These are phyloP conservation scores for Drosophila nasuta DNA, from an alignment of 1,140 invertebrate genomes.

Conservation along the genomic window DNA sequence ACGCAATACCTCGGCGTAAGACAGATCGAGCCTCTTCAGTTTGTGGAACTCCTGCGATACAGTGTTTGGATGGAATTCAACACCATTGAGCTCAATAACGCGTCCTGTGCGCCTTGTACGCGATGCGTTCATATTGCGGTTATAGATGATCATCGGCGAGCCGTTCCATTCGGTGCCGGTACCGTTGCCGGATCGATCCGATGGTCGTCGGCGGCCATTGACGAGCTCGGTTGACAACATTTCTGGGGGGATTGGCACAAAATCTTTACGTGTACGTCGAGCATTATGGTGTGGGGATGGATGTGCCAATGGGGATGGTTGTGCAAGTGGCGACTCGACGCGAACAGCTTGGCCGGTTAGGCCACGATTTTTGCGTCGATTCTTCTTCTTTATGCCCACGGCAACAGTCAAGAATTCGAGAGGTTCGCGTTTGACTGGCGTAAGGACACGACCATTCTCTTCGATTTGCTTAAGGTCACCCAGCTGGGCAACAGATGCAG, in stretches of 20 bases:
- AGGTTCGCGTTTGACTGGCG: slow-evolving; percentile 88
- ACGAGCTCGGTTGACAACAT: slow-evolving; percentile 61
- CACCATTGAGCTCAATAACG: slow-evolving; percentile 71
- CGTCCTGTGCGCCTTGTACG: slow-evolving; percentile 47
- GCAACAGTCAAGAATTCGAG: slow-evolving; percentile 88
- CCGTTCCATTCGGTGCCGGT: slow-evolving; percentile 90
- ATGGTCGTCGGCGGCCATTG: slow-evolving; percentile 14
- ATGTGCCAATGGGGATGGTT: slow-evolving; percentile 85
- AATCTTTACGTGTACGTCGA: slow-evolving; percentile 86
- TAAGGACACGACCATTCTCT: slow-evolving; percentile 85
- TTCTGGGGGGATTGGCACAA: slow-evolving; percentile 85
- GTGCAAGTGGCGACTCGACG: slow-evolving; percentile 87
- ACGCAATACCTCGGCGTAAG: slow-evolving; percentile 92
- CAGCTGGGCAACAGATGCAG: slow-evolving; percentile 37
- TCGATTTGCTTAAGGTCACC: slow-evolving; percentile 78
- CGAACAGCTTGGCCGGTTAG: slow-evolving; percentile 86
- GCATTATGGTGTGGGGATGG: slow-evolving; percentile 86
- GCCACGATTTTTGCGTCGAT: slow-evolving; percentile 87
- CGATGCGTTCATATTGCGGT: slow-evolving; percentile 84
- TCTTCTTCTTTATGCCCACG: slow-evolving; percentile 87
- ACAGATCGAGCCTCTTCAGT: slow-evolving; percentile 91
- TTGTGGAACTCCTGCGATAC: slow-evolving; percentile 93
- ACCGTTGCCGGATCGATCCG: slow-evolving; percentile 88
- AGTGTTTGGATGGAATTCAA: slow-evolving; percentile 89
- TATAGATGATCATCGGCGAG: slow-evolving; percentile 88